Evolutionary conservation across 2,888 invertebrate species (phyloP), one percentile per base, ranked within the genome.

Genomic region (Callinectes sapidus): DNA sequence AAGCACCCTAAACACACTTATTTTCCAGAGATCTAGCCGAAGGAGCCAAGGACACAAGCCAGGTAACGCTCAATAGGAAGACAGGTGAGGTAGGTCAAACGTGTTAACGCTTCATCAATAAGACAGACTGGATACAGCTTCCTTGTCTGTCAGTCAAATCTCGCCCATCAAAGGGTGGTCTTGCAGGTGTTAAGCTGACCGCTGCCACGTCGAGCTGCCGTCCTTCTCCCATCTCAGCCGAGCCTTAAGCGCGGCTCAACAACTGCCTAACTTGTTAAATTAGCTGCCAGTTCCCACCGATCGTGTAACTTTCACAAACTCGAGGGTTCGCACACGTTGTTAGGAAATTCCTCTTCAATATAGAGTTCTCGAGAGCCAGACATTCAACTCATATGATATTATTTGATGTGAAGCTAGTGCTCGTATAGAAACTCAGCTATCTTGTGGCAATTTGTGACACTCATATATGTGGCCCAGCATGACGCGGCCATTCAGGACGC

Each of bases 241-340:
- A 14, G 81, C 35, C 81, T 81, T 18, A 81, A 81, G 81, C 35
- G 81, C 81, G 35, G 35, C 81, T 81, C 81, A 81, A 81, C 81
- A 81, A 35, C 81, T 81, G 35, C 81, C 81, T 35, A 81, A 81
- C 81, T 81, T 81, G 81, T 81, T 81, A 81, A 81, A 81, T 81
- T 81, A 81, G 81, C 81, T 81, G 81, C 81, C 81, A 81, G 81
- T 81, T 81, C 81, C 81, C 81, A 81, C 81, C 81, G 81, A 81
- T 81, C 16, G 81, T 35, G 81, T 81, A 81, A 81, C 81, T 81
- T 81, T 81, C 81, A 81, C 81, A 81, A 81, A 81, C 81, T 81
- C 35, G 32, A 16, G 81, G 81, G 81, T 32, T 81, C 35, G 28
- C 81, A n/a, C 81, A 35, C 81, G 35, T 35, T 81, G 35, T 16